A percentile compares a stretch with the other conserved stretches of the same genome.
phyloP scores from a whole-genome alignment of 2,797 vertebrate species.

The Tragelaphus eurycerus region DNA sequence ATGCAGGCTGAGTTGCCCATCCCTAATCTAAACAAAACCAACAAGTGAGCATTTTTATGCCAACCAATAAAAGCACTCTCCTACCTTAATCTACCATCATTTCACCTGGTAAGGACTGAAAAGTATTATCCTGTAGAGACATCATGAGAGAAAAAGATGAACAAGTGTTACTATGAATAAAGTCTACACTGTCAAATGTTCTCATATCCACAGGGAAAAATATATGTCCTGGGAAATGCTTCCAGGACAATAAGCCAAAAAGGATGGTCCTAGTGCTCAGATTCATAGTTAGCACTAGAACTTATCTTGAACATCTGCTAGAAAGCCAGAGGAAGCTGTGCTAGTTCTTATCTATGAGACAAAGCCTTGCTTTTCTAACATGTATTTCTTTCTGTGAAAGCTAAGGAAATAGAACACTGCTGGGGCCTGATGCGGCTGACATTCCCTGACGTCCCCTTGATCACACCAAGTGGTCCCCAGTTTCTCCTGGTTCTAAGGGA shows the following conservation, averaged over 20 bases:
- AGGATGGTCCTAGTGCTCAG: constrained; percentile 19
- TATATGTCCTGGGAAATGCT: background rate
- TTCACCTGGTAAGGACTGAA: background rate
- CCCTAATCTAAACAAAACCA: background rate
- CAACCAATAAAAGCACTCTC: background rate
- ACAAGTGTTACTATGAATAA: background rate
- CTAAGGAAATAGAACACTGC: background rate
- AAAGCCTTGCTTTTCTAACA: background rate
- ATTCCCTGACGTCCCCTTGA: background rate
- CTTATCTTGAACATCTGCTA: background rate
- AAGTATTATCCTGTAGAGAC: background rate
- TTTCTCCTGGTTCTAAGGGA: background rate
- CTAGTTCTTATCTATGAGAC: too few relatives aligned
- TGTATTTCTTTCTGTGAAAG: background rate
- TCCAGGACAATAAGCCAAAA: constrained; percentile 18
- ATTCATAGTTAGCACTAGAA: constrained; percentile 42
- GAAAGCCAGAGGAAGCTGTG: background rate
- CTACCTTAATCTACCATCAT: background rate
- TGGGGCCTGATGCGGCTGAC: background rate
- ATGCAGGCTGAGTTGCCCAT: background rate
- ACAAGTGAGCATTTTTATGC: background rate
- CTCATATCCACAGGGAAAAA: constrained; percentile 46
- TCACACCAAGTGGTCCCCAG: too few relatives aligned
- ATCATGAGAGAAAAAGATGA: constrained; percentile 40
- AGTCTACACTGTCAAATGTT: constrained; percentile 12